phyloP scores from a whole-genome alignment of 2,113 vertebrate genomes.

The Sisor rabdophorus region DNA sequence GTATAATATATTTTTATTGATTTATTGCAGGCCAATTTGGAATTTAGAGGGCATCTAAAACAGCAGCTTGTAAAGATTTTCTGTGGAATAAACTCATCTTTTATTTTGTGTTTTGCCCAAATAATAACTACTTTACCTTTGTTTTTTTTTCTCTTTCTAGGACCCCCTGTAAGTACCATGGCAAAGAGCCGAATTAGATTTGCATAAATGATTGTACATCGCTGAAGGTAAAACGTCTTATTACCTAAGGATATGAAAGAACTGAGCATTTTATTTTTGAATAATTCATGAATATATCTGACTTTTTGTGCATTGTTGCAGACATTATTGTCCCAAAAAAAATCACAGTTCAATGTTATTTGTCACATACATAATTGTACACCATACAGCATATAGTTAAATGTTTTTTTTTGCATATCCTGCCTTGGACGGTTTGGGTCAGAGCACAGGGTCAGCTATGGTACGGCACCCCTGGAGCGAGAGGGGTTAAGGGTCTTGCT shows the following conservation, averaged over 20 bases:
- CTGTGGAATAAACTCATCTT: constrained; percentile 26
- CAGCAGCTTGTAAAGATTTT: constrained; percentile 2
- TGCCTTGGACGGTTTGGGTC: too few relatives aligned
- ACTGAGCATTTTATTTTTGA: neutral
- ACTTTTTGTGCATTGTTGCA: neutral
- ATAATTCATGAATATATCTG: neutral
- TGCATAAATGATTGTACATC: constrained; percentile 55
- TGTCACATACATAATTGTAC: neutral
- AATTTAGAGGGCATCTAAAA: neutral
- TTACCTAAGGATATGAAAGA: neutral
- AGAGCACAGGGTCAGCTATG: too few relatives aligned
- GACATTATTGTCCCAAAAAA: neutral
- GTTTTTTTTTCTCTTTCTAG: constrained; percentile 63
- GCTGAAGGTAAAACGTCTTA: constrained; percentile 38
- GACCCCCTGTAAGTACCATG: constrained; percentile 95
- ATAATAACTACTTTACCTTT: constrained; percentile 20
- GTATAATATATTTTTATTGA: constrained; percentile 5
- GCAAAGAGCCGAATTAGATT: constrained; percentile 52
- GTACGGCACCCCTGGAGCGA: too few relatives aligned
- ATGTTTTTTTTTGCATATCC: too few relatives aligned
- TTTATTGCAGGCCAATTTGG: constrained; percentile 18
- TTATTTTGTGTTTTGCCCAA: constrained; percentile 16
- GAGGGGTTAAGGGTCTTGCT: too few relatives aligned
- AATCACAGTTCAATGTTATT: neutral
- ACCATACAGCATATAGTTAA: too few relatives aligned